Percentiles rank a stretch among this genome's conserved stretches.
phyloP scores from a whole-genome alignment of 2,888 invertebrate genomes.

The Phania funesta region DNA sequence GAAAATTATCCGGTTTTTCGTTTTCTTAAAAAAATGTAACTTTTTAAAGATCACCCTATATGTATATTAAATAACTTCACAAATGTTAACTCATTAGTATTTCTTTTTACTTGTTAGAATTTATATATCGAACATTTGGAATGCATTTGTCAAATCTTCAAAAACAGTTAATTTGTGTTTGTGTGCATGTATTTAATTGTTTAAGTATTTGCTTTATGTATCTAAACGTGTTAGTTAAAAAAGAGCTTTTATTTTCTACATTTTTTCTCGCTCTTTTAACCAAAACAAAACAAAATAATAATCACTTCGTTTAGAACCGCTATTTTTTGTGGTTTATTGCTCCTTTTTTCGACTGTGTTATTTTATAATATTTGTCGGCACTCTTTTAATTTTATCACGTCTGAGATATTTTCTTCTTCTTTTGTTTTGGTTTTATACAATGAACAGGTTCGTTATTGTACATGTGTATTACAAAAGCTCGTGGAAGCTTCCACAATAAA shows the following conservation, averaged over 20 bases:
- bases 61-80: too few species aligned
- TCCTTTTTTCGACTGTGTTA: slow-evolving; percentile 2
- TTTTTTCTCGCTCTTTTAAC: slow-evolving; percentile 26
- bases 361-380: slow-evolving; percentile 55
- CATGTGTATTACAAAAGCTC: slow-evolving; percentile 44
- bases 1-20: too few species aligned
- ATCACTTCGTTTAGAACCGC: slow-evolving; percentile 35
- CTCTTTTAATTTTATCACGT: slow-evolving; percentile 26
- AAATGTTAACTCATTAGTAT: too few species aligned
- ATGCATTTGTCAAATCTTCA: neutral
- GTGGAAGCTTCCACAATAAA: slow-evolving; percentile 44
- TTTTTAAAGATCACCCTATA: too few species aligned
- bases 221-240: neutral
- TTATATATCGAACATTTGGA: slow-evolving; percentile 15
- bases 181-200: neutral
- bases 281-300: slow-evolving; percentile 7
- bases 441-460: slow-evolving; percentile 55
- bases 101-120: slow-evolving; percentile 1
- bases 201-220: slow-evolving; percentile 1
- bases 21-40: too few species aligned
- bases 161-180: slow-evolving; percentile 36
- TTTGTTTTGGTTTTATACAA: slow-evolving; percentile 12
- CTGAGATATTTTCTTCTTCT: neutral
- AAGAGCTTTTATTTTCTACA: slow-evolving; percentile 20
- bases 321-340: slow-evolving; percentile 34